Conservation (phyloP, 1,140 invertebrate genomes). For the Drosophila navojoa region DNA sequence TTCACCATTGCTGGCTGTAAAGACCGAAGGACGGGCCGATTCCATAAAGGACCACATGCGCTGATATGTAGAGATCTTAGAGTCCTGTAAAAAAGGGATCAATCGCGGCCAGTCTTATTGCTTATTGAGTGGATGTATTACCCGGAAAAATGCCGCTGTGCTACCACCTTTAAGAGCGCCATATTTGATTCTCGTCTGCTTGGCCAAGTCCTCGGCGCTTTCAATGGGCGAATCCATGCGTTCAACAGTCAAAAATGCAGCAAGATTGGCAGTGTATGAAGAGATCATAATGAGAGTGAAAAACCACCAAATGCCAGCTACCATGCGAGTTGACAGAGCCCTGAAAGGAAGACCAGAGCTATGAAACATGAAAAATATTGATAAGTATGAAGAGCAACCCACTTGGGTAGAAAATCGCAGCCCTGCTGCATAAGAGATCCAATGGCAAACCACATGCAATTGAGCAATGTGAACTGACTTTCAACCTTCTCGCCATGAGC, state of each 20-base stretch:
- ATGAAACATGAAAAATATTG: neutral
- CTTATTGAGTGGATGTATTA: conserved; percentile 83
- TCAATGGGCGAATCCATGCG: conserved; percentile 98
- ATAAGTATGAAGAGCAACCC: conserved; percentile 75
- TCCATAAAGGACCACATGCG: conserved; percentile 98
- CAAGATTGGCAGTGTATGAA: conserved; percentile 98
- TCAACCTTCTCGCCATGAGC: conserved; percentile 92
- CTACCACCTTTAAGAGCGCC: conserved; percentile 96
- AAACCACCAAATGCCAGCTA: conserved; percentile 98
- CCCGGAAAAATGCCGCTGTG: conserved; percentile 95
- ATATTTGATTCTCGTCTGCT: conserved; percentile 98
- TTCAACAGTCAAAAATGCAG: conserved; percentile 98
- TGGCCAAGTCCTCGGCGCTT: conserved; percentile 97
- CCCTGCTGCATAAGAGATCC: conserved; percentile 97
- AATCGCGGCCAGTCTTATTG: neutral
- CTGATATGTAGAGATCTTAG: conserved; percentile 95
- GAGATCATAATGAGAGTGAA: conserved; percentile 99
- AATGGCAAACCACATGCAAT: conserved; percentile 98
- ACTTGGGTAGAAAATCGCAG: conserved; percentile 95
- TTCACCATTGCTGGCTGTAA: conserved; percentile 93
- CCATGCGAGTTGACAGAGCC: conserved; percentile 94
- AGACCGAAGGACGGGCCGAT: conserved; percentile 92
- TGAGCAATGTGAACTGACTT: conserved; percentile 96
- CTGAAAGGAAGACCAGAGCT: conserved; percentile 84
- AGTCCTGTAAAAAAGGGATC: conserved; percentile 88